Base-by-base conservation (phyloP, 2,888 invertebrate genomes). In the Chrysotoxum bicinctum region DNA sequence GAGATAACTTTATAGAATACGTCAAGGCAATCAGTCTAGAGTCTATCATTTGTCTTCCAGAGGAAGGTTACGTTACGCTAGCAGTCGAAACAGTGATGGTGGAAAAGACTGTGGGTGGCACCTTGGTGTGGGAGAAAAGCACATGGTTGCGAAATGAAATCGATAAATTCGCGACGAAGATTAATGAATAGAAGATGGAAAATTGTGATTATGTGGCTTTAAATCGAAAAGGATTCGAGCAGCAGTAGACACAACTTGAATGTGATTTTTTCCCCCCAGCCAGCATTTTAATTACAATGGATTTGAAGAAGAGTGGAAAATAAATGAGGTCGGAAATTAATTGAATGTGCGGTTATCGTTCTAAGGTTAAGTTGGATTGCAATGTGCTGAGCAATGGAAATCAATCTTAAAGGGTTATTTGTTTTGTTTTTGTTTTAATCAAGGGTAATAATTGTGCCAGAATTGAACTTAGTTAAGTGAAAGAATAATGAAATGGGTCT, bases 131-230 rank as follows among this genome's bases (percentile, higher is more conserved):
- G 2, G 7, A 60, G 3, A 37, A 37, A 37, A 58, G 16, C 40
- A 43, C 62, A 62, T 43, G 62, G 26, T 45, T 62, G 23, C 8
- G 43, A 45, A 76, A 60, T 45, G 43, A 48, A 72, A 78, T 78
- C 77, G 77, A 78, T 78, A 56, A 72, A 78, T 62, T 16, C 70
- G 62, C 77, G 77, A 78, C 62, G 26, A 72, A 78, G 77, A 78
- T 78, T 70, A 62, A 78, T 78, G 16, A 45, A 62, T 43, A 56
- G 62, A 23, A 54, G 70, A 30, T 52, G 8, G 40, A 19, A 70
- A 62, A 48, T 54, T 37, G 40, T 52, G 60, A 45, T 70, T 70
- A 66, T 66, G 32, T 45, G 48, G 66, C 32, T 66, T 66, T 66
- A 48, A 66, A 32, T n/a, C 21, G 35, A 30, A 66, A 64, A 66